Evolutionary conservation across 2,888 invertebrate genomes (phyloP), one percentile per base, ranked within the genome.

Genomic region (Seira ritae): DNA sequence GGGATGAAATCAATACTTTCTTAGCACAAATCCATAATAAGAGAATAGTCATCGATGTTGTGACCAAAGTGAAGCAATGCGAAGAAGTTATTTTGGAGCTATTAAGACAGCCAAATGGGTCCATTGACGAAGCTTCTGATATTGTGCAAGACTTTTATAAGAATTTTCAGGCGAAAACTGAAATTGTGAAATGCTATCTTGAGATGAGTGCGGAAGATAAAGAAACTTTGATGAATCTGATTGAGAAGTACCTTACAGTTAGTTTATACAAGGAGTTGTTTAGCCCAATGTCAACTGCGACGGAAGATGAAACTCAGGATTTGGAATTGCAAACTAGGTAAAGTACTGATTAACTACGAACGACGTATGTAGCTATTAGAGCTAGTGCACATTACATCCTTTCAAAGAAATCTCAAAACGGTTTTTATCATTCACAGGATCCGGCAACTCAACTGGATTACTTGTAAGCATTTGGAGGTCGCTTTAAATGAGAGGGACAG

Each of bases 401-500:
- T 73, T 62, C 22, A 8, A 55, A 60, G 4, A 60, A 60, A n/a
- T n/a, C 60, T 60, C 8, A n/a, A n/a, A n/a, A n/a, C n/a, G n/a
- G n/a, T n/a, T n/a, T 60, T 77, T 15, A 37, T 66, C 24, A 46
- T 12, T 75, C 88, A 15, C 83, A 92, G 98, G 81, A 99, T 99
- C 89, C 94, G 99, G 69, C 96, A 97, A 90, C 92, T 99, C 77
- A 96, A 97, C 91, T 99, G 99, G 99, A 96, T 99, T 8, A 97
- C 97, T 81, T 95, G 97, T 72, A 94, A 95, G 85, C 97, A 98
- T 91, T 93, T 99, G 79, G 98, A 98, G 90, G 97, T 98, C 90
- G 94, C 95, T 89, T 95, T 99, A 86, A 96, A 97, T 90, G 95
- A 98, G 90, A 94, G 94, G 10, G 94, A 95, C 90, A 93, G 95